A percentile compares a stretch with the other conserved stretches of the same genome.
Conservation (phyloP, 1,140 invertebrate species). For the Heterodera carotae region DNA sequence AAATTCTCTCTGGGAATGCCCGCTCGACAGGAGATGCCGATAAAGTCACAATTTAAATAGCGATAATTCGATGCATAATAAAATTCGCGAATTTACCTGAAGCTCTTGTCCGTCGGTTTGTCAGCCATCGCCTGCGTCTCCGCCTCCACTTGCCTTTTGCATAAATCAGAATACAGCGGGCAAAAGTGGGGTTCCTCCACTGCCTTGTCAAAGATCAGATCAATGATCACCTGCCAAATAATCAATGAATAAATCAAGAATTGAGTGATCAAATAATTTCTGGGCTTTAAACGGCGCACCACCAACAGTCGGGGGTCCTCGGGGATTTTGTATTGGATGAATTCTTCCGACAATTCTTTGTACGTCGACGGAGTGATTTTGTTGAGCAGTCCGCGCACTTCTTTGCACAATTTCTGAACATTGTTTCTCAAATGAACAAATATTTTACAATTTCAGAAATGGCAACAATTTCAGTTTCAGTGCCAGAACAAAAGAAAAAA, state of each 20-base stretch:
- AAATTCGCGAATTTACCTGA: constrained; percentile 3
- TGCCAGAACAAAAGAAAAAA: no score
- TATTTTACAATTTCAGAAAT: no score
- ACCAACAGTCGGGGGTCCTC: constrained; percentile 31
- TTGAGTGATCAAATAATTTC: no score
- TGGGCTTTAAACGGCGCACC: not conserved
- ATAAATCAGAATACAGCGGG: constrained; percentile 59
- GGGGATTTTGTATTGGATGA: constrained; percentile 47
- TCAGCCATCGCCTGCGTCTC: constrained; percentile 2
- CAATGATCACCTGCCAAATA: constrained; percentile 41
- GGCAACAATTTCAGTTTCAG: no score
- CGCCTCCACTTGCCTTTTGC: constrained; percentile 53
- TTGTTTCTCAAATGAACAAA: not conserved
- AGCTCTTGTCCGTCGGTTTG: constrained; percentile 10
- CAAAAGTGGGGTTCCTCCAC: constrained; percentile 64
- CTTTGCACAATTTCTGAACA: constrained; percentile 46
- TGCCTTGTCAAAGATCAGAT: constrained; percentile 63
- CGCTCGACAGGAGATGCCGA: no score
- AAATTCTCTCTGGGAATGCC: no score
- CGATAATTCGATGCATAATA: no score
- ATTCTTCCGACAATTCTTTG: constrained; percentile 50
- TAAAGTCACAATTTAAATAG: no score
- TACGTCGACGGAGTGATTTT: constrained; percentile 62
- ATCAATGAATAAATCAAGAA: not conserved
- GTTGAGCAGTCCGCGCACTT: constrained; percentile 57